phyloP scores from a whole-genome alignment of 2,113 vertebrate species.

The Oophaga pumilio region DNA sequence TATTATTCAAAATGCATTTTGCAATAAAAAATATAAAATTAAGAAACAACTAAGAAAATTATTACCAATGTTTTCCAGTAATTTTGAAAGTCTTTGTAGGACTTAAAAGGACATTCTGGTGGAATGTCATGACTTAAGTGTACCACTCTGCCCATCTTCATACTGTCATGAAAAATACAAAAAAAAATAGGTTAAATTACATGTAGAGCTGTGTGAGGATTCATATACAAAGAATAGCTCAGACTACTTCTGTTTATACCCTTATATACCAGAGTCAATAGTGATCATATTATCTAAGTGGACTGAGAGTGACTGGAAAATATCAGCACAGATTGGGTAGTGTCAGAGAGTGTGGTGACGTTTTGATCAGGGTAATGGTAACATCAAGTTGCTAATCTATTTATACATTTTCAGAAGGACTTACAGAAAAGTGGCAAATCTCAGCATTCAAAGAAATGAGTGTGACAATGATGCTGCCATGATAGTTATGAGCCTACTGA shows the following conservation, averaged over 20 bases:
- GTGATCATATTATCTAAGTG: background rate
- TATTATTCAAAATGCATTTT: too few species aligned
- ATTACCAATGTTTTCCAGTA: slow-evolving; percentile 86
- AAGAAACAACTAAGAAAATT: slow-evolving; percentile 19
- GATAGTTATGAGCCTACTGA: too few species aligned
- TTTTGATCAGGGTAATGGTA: too few species aligned
- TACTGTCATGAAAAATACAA: slow-evolving; percentile 69
- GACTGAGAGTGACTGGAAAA: too few species aligned
- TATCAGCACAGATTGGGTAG: too few species aligned
- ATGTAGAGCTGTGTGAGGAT: background rate
- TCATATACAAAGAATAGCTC: background rate
- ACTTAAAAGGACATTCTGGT: slow-evolving; percentile 78
- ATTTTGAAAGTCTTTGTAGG: slow-evolving; percentile 79
- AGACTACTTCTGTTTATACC: background rate
- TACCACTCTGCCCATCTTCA: slow-evolving; percentile 90
- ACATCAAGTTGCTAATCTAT: too few species aligned
- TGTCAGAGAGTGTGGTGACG: too few species aligned
- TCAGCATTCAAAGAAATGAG: too few species aligned
- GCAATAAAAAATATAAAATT: background rate
- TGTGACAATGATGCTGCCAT: too few species aligned
- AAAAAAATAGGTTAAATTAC: background rate
- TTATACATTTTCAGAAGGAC: too few species aligned
- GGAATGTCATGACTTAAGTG: slow-evolving; percentile 76
- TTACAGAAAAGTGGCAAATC: too few species aligned
- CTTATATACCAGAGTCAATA: background rate